These are phyloP conservation scores for Gallinago paraguaiae DNA, from an alignment of 2,113 vertebrate species.

Conservation along the genomic window DNA sequence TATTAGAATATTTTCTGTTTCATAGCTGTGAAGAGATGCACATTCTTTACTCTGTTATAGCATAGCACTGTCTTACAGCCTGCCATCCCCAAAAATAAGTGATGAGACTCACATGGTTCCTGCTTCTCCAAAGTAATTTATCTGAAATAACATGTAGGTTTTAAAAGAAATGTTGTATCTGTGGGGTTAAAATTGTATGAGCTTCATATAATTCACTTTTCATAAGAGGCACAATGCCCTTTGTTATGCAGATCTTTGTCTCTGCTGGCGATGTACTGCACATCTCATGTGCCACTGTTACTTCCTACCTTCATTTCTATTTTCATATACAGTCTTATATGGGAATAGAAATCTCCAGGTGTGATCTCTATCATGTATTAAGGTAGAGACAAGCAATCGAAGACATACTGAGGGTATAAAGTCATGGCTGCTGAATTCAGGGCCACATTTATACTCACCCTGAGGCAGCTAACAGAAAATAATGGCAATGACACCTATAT, in stretches of 20 bases:
- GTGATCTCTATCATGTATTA: neutral
- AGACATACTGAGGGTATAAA: neutral
- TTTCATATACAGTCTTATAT: neutral
- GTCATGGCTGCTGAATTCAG: neutral
- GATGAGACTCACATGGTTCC: neutral
- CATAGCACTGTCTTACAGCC: neutral
- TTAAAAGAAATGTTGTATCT: neutral
- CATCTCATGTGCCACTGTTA: neutral
- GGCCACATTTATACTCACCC: neutral
- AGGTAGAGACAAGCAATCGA: neutral
- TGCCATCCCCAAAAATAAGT: neutral
- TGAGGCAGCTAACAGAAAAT: neutral
- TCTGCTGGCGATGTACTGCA: neutral
- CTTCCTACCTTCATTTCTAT: neutral
- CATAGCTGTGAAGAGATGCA: neutral
- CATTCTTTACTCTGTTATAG: neutral
- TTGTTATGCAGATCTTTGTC: conserved; percentile 3
- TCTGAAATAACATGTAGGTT: neutral
- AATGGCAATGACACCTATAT: neutral
- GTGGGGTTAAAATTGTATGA: neutral
- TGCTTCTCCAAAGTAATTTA: neutral
- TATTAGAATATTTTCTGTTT: conserved; percentile 5
- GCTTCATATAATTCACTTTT: neutral
- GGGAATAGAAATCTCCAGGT: neutral
- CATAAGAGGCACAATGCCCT: neutral